Conservation (phyloP, 2,113 vertebrate species). For the Mionectes macconnelli region DNA sequence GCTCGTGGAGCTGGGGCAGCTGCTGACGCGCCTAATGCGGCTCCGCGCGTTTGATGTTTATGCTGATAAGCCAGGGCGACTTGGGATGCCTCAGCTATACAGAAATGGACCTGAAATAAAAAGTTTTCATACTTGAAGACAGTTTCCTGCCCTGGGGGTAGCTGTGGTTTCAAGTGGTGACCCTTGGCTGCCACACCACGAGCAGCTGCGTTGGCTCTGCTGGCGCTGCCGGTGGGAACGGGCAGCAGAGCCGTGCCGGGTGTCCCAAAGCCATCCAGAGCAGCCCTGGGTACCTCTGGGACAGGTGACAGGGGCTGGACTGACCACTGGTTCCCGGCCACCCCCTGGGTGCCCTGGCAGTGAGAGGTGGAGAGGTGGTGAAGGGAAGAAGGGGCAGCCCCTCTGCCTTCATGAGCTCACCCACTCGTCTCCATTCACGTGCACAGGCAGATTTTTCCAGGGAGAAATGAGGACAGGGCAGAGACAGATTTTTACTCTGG, state of each 20-base stretch:
- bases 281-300: neutral
- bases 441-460: fast-evolving
- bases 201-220: neutral
- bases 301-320: neutral
- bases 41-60: neutral
- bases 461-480: neutral
- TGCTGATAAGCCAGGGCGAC: neutral
- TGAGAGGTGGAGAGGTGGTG: neutral
- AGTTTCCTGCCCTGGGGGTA: neutral
- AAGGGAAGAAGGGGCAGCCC: neutral
- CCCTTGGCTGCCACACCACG: neutral
- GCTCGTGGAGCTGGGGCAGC: neutral
- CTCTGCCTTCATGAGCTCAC: neutral
- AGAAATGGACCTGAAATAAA: neutral
- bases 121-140: neutral
- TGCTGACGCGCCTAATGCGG: fast-evolving
- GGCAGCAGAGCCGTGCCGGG: fast-evolving
- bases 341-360: neutral
- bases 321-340: neutral
- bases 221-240: fast-evolving
- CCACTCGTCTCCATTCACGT: fast-evolving
- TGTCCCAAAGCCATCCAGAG: neutral
- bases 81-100: neutral
- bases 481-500: neutral
- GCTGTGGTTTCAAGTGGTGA: neutral